Evolutionary conservation across 2,113 vertebrate species (phyloP).

Genomic region (Rattus rattus): DNA sequence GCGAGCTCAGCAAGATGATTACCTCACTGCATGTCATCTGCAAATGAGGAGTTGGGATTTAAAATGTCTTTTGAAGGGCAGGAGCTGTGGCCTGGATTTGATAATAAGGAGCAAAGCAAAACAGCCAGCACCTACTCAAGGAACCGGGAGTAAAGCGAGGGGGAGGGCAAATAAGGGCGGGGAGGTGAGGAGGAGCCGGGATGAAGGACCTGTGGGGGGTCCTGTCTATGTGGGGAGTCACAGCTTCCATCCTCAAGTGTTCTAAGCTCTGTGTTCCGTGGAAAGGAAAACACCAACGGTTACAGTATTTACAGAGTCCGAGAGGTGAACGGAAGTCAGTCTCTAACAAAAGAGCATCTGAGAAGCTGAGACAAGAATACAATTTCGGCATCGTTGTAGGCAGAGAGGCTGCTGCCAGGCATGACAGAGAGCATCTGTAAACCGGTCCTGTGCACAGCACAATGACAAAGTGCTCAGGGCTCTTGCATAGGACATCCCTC

Average conservation of each 20-base stretch:
- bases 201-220: background rate
- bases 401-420: background rate
- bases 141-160: background rate
- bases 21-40: slow-evolving; percentile 71
- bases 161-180: background rate
- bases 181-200: background rate
- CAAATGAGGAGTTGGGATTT: slow-evolving; percentile 69
- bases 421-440: background rate
- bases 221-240: background rate
- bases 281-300: background rate
- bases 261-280: background rate
- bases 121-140: background rate
- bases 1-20: slow-evolving; percentile 55
- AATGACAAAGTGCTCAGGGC: background rate
- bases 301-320: background rate
- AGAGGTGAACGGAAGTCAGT: background rate
- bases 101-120: background rate
- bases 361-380: background rate
- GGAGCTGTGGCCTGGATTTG: slow-evolving; percentile 46
- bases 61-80: slow-evolving; percentile 71
- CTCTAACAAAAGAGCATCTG: background rate
- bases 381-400: background rate
- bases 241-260: background rate
- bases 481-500: slow-evolving; percentile 13
- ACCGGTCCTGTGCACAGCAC: slow-evolving; percentile 39